Conservation (phyloP, 1,140 invertebrate species). For the Harlomillsia oculata region DNA sequence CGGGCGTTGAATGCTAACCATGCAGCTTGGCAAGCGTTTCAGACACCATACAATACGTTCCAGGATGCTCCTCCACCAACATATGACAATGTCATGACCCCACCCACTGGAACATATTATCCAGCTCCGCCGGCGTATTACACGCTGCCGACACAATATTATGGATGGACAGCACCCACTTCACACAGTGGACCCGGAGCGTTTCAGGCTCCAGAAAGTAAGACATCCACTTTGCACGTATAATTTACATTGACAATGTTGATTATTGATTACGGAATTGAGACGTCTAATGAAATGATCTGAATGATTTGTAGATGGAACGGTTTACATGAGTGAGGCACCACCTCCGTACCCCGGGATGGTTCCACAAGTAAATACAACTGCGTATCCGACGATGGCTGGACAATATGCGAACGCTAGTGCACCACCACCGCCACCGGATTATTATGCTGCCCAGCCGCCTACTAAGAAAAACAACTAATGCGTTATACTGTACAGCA, state of each 20-base stretch:
- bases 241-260: conserved; percentile 8
- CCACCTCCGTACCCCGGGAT: conserved; percentile 65
- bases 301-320: conserved; percentile 53
- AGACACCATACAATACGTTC: conserved; percentile 36
- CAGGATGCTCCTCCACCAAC: conserved; percentile 74
- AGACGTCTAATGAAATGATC: neutral
- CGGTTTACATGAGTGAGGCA: conserved; percentile 79
- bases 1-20: conserved; percentile 17
- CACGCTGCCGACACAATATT: conserved; percentile 74
- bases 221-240: conserved; percentile 4
- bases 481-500: no score
- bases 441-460: no score
- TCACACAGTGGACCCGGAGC: no score
- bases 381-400: conserved; percentile 3
- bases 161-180: conserved; percentile 84
- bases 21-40: neutral
- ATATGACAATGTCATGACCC: conserved; percentile 24
- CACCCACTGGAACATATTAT: neutral
- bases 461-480: no score
- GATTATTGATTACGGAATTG: conserved; percentile 11
- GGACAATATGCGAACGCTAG: neutral
- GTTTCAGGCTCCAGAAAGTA: conserved; percentile 61
- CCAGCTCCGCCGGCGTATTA: conserved; percentile 69
- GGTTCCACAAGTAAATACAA: neutral
- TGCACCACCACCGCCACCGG: neutral